phyloP scores from a whole-genome alignment of 1,140 invertebrate species.

The Hycleus cichorii region DNA sequence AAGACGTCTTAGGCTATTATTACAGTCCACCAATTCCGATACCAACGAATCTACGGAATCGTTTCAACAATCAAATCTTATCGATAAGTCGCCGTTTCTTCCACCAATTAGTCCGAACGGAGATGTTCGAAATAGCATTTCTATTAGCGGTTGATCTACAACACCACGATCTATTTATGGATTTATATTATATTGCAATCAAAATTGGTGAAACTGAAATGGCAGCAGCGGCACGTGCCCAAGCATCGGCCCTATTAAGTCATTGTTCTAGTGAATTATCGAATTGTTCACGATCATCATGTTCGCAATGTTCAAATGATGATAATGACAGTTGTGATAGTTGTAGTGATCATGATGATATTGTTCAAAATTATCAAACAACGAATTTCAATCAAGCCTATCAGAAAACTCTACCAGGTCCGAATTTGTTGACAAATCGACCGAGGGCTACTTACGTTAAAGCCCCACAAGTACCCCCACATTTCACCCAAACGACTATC shows the following conservation, averaged over 20 bases:
- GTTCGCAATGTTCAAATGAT: slow-evolving; percentile 44
- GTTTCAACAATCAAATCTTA: slow-evolving; percentile 31
- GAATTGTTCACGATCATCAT: slow-evolving; percentile 50
- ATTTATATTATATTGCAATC: slow-evolving; percentile 72
- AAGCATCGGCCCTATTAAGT: slow-evolving; percentile 59
- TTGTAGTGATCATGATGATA: slow-evolving; percentile 31
- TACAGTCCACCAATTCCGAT: slow-evolving; percentile 56
- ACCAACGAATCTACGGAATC: slow-evolving; percentile 56
- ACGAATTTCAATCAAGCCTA: slow-evolving; percentile 39
- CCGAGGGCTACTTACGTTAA: slow-evolving; percentile 28
- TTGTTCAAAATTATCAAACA: slow-evolving; percentile 23
- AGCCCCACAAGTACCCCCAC: slow-evolving; percentile 26
- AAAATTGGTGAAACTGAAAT: slow-evolving; percentile 60
- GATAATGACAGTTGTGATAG: slow-evolving; percentile 41
- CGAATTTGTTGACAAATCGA: slow-evolving; percentile 5
- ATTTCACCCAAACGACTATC: slow-evolving; percentile 21
- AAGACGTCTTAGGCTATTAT: slow-evolving; percentile 65
- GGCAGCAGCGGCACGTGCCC: slow-evolving; percentile 65
- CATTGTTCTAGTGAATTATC: slow-evolving; percentile 53
- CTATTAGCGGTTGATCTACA: slow-evolving; percentile 76
- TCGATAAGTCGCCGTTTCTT: slow-evolving; percentile 71
- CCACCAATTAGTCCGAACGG: slow-evolving; percentile 67
- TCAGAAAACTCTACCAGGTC: slow-evolving; percentile 34
- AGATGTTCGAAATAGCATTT: slow-evolving; percentile 77
- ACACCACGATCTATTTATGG: slow-evolving; percentile 76